These are phyloP conservation scores for Sympetrum striolatum DNA, from an alignment of 2,888 invertebrate species.

Conservation along the genomic window DNA sequence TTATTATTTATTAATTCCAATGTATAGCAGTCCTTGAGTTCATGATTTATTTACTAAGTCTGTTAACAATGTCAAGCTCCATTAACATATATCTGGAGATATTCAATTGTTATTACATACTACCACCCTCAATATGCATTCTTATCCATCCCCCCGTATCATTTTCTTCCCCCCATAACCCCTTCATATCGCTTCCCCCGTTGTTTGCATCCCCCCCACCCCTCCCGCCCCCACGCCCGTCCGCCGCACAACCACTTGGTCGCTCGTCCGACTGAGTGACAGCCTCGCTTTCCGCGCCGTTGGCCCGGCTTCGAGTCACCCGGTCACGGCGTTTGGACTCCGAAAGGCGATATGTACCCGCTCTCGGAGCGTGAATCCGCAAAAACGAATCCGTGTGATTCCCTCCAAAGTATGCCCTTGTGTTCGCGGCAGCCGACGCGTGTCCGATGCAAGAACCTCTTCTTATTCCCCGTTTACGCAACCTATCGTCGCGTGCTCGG, in stretches of 20 bases:
- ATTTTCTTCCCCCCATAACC: background rate
- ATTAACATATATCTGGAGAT: no score
- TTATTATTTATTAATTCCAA: no score
- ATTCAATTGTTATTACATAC: no score
- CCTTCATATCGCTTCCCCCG: no score
- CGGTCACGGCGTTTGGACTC: conserved; percentile 33
- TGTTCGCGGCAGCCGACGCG: background rate
- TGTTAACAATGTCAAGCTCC: no score
- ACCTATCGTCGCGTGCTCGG: background rate
- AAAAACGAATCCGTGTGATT: conserved; percentile 3
- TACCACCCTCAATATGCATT: no score
- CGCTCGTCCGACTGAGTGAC: conserved; percentile 23
- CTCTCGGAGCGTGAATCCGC: conserved; percentile 27
- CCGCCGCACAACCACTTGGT: background rate
- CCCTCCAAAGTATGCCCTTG: background rate
- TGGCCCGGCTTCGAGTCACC: conserved; percentile 30
- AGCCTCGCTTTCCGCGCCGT: conserved; percentile 29
- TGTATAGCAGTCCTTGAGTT: no score
- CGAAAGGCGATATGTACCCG: background rate
- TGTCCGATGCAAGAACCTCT: background rate
- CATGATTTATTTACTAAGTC: no score
- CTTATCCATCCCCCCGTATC: no score
- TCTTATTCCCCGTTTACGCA: background rate
- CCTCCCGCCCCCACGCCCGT: background rate
- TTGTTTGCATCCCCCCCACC: background rate